Evolutionary conservation across 2,888 invertebrate genomes (phyloP), one percentile per base, ranked within the genome.

Genomic region (Melangyna quadrimaculata): DNA sequence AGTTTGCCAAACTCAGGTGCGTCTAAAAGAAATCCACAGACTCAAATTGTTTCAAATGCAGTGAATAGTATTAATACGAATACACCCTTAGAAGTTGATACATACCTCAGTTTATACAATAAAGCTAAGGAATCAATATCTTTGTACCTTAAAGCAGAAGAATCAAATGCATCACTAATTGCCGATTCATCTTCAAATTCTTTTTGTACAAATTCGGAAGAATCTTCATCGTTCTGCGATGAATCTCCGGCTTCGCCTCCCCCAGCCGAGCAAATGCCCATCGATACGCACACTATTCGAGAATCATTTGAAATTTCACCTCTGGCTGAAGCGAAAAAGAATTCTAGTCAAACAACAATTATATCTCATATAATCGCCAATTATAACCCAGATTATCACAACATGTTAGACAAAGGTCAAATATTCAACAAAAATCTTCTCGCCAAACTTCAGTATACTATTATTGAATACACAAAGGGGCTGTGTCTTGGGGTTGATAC

Each of bases 331-430:
- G 10, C 6, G 12, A 3, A 40, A 17, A 37, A 19, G 0, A 53
- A 43, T 12, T 29, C 43, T 2, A 12, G 3, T 12, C 48, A 29
- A 32, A 75, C 53, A 12, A 75, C 84, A 14, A 10, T 79, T 8
- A 2, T 84, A 7, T 81, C 86, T 2, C 77, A 70, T 45, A 63
- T 86, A n/a, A 73, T 86, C 24, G 69, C 51, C n/a, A 86, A 73
- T 48, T 86, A 78, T 35, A 59, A 73, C 14, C 19, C 7, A n/a
- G 17, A 63, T 8, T 10, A 40, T 9, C 72, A 63, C 35, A 37
- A 57, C 22, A 10, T 67, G 40, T 12, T 70, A 4, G 48, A 32
- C 29, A 19, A 48, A 0, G 12, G 8, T 1, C 53, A 37, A n/a
- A 22, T 51, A 29, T 5, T 8, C 8, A 7, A 78, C 27, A 61